phyloP scores from a whole-genome alignment of 2,113 vertebrate genomes.

The Ciconia stormi region DNA sequence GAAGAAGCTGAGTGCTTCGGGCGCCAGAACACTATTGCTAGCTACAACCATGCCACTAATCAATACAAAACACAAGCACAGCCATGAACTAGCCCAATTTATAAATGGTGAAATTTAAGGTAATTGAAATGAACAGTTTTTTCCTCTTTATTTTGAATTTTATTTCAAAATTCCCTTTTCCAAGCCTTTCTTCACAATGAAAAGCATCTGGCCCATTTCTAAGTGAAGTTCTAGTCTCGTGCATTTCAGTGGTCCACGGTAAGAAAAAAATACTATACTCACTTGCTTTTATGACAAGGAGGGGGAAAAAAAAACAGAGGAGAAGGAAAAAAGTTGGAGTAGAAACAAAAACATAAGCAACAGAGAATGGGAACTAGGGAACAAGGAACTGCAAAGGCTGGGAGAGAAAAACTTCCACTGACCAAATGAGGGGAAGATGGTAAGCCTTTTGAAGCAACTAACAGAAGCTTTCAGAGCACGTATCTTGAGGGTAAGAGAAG shows the following conservation, averaged over 20 bases:
- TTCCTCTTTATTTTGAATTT: neutral
- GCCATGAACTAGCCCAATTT: neutral
- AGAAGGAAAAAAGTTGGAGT: neutral
- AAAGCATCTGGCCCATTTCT: neutral
- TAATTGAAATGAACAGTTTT: neutral
- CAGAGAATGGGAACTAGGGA: neutral
- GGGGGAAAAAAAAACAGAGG: accelerated
- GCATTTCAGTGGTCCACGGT: neutral
- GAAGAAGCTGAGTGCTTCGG: neutral
- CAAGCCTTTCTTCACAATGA: neutral
- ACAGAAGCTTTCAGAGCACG: constrained; percentile 14
- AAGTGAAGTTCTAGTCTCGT: neutral
- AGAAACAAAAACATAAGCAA: neutral
- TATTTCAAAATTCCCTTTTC: neutral
- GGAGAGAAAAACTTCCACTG: neutral
- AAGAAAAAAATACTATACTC: neutral
- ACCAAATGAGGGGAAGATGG: neutral
- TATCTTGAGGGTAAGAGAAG: constrained; percentile 8
- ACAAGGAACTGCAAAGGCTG: neutral
- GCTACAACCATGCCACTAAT: neutral
- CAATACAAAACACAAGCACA: neutral
- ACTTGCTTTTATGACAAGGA: neutral
- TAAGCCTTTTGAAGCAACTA: neutral
- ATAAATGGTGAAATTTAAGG: neutral
- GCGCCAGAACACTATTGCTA: neutral